These are phyloP conservation scores for Micromussa lordhowensis DNA, from an alignment of 92 coral and sea anemone genomes.

Conservation along the genomic window DNA sequence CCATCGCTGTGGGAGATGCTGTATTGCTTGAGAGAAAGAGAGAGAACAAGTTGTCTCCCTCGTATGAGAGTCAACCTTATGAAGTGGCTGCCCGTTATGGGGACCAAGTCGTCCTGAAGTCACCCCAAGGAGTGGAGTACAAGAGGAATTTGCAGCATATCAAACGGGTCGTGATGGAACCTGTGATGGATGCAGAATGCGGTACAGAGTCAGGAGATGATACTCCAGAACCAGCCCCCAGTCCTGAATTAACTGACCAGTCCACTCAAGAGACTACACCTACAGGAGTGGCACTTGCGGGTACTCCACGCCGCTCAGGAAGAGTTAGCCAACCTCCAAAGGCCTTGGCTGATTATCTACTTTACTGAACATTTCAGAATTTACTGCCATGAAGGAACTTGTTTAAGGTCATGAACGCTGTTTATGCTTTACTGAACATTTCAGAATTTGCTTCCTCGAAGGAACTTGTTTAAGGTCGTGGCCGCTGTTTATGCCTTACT, in stretches of 20 bases:
- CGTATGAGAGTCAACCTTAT: too few relatives aligned
- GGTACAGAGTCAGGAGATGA: too few relatives aligned
- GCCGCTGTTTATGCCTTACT: neutral
- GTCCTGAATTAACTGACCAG: too few relatives aligned
- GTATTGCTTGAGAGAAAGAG: constrained; percentile 48
- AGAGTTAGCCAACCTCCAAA: too few relatives aligned
- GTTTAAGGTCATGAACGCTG: too few relatives aligned
- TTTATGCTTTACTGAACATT: neutral
- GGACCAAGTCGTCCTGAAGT: constrained; percentile 5
- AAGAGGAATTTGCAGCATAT: neutral
- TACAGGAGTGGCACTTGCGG: too few relatives aligned
- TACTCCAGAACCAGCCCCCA: neutral
- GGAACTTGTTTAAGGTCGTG: too few relatives aligned
- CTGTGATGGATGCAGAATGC: neutral
- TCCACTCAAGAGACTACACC: too few relatives aligned
- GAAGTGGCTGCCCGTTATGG: too few relatives aligned
- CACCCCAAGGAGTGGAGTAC: neutral
- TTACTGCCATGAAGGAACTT: too few relatives aligned
- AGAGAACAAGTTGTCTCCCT: constrained; percentile 60
- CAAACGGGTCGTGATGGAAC: neutral
- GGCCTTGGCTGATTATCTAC: constrained; percentile 25
- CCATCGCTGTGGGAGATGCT: constrained; percentile 51
- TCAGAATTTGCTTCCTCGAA: neutral
- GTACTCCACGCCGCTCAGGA: too few relatives aligned
- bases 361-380: constrained; percentile 9